These are phyloP conservation scores for Crotalus helleri DNA, from an alignment of 2,113 vertebrate species.

Conservation along the genomic window DNA sequence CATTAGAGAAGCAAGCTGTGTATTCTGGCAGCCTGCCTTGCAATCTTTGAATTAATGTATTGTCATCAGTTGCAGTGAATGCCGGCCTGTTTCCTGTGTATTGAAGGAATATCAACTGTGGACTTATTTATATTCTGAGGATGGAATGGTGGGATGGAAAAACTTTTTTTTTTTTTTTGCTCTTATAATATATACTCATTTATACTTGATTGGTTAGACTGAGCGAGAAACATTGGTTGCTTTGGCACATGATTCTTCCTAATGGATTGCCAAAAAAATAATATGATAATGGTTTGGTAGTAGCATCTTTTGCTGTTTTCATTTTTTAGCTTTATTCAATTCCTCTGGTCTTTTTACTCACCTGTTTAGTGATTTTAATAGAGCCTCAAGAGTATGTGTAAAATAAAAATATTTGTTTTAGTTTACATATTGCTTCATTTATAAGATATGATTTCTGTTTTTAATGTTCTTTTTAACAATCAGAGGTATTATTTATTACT, in stretches of 20 bases:
- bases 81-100: neutral
- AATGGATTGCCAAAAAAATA: neutral
- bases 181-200: neutral
- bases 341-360: neutral
- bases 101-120: neutral
- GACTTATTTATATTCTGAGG: neutral
- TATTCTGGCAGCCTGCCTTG: neutral
- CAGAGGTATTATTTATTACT: neutral
- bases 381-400: slow-evolving; percentile 32
- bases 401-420: slow-evolving; percentile 31
- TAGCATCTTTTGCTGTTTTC: neutral
- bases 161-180: neutral
- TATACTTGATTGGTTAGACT: neutral
- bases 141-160: neutral
- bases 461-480: neutral
- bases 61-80: neutral
- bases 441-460: neutral
- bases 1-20: neutral
- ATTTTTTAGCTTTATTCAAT: neutral
- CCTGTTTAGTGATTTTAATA: neutral
- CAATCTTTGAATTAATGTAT: neutral
- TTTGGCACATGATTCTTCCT: neutral
- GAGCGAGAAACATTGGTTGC: neutral
- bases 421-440: neutral
- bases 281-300: neutral